Conservation (phyloP, 2,797 vertebrate species). For the Odontamblyopus lacepedii region DNA sequence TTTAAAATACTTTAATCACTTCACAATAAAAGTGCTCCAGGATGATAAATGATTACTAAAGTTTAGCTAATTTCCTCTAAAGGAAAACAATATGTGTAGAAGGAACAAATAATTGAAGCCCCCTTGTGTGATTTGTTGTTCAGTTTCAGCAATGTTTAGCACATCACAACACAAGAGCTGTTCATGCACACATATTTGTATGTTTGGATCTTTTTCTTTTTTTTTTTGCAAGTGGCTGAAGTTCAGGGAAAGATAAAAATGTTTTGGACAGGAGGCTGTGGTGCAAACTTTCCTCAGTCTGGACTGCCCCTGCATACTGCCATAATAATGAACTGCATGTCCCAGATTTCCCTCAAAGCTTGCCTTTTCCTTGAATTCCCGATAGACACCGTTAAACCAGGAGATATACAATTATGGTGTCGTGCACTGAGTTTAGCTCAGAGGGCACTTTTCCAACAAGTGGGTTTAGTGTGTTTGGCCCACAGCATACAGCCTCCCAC, state of each 20-base stretch:
- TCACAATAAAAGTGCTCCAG: background rate
- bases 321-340: constrained; percentile 30
- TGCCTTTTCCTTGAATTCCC: constrained; percentile 45
- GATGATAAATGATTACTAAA: no score
- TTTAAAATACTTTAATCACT: background rate
- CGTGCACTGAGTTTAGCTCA: constrained; percentile 49
- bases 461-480: constrained; percentile 66
- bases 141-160: constrained; percentile 20
- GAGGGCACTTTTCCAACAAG: constrained; percentile 62
- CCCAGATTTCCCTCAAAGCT: constrained; percentile 53
- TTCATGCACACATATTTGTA: background rate
- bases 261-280: constrained; percentile 63
- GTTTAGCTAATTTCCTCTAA: no score
- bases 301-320: constrained; percentile 11
- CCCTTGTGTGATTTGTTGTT: background rate
- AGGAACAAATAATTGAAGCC: background rate
- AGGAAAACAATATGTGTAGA: background rate
- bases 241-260: constrained; percentile 47
- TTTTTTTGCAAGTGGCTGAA: constrained; percentile 43
- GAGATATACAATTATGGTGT: constrained; percentile 69
- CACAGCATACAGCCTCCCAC: constrained; percentile 58
- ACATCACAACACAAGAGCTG: constrained; percentile 24
- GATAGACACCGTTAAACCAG: constrained; percentile 52
- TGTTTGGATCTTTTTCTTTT: background rate
- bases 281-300: constrained; percentile 35